phyloP scores from a whole-genome alignment of 2,888 invertebrate species.

The Mesochorus sp. region DNA sequence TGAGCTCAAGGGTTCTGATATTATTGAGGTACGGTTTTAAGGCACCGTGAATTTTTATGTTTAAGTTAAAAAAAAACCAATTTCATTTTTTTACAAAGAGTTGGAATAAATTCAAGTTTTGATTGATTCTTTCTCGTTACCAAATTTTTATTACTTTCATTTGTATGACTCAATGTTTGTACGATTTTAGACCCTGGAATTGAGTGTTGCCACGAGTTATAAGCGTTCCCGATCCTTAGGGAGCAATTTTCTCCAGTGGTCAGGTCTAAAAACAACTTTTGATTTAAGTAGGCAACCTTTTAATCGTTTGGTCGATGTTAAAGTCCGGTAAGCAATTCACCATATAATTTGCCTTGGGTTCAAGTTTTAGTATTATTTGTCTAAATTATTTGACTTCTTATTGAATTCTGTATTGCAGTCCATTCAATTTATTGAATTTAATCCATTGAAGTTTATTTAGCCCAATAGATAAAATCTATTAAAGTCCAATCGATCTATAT shows the following conservation, averaged over 20 bases:
- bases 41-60: background rate
- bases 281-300: conserved; percentile 59
- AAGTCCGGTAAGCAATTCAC: conserved; percentile 69
- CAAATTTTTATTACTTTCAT: too few relatives aligned
- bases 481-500: background rate
- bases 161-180: too few relatives aligned
- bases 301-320: conserved; percentile 65
- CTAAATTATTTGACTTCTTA: background rate
- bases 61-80: background rate
- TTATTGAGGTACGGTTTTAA: conserved; percentile 83
- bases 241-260: conserved; percentile 69
- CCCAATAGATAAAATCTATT: background rate
- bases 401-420: background rate
- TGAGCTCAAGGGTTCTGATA: conserved; percentile 86
- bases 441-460: too few relatives aligned
- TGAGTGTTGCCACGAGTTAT: conserved; percentile 61
- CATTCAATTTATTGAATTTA: background rate
- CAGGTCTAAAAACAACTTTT: conserved; percentile 73
- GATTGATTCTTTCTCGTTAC: background rate
- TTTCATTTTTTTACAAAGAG: background rate
- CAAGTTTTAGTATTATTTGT: background rate
- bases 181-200: conserved; percentile 67
- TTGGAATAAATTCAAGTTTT: too few relatives aligned
- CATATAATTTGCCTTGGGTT: background rate
- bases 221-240: conserved; percentile 32